Evolutionary conservation across 2,888 invertebrate species (phyloP).

Genomic region (Agriopis marginaria): DNA sequence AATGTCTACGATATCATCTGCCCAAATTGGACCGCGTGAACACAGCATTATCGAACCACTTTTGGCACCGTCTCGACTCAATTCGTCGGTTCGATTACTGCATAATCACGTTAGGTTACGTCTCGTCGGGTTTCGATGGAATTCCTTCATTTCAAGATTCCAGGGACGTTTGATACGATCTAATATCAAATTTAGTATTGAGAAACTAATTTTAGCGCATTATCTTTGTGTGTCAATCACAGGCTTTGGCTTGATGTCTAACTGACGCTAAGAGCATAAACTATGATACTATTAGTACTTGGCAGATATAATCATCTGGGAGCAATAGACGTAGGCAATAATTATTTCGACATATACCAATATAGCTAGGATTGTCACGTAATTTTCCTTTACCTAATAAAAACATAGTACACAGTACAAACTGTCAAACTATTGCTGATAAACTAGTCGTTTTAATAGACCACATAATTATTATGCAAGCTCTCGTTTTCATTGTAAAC

Average conservation of each 20-base stretch:
- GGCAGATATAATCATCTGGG: not conserved
- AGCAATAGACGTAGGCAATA: not conserved
- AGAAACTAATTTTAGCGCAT: not conserved
- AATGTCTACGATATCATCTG: conserved; percentile 18
- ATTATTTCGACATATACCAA: not conserved
- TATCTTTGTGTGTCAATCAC: conserved; percentile 7
- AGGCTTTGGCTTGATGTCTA: not conserved
- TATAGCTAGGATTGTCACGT: no score
- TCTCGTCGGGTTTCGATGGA: conserved; percentile 47
- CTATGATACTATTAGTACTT: not conserved
- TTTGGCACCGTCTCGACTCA: conserved; percentile 49
- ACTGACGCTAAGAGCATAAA: not conserved
- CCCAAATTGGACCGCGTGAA: conserved; percentile 29
- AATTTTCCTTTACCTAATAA: not conserved
- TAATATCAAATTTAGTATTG: conserved; percentile 12
- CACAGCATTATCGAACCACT: conserved; percentile 38
- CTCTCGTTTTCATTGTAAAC: no score
- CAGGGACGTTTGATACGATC: conserved; percentile 36
- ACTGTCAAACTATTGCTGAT: not conserved
- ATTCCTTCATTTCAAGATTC: conserved; percentile 51
- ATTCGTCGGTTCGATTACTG: conserved; percentile 54
- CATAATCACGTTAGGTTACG: conserved; percentile 54
- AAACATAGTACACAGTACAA: not conserved
- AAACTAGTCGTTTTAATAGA: no score
- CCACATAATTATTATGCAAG: no score